Evolutionary conservation across 2,888 invertebrate genomes (phyloP).

Genomic region (Rhingia rostrata): DNA sequence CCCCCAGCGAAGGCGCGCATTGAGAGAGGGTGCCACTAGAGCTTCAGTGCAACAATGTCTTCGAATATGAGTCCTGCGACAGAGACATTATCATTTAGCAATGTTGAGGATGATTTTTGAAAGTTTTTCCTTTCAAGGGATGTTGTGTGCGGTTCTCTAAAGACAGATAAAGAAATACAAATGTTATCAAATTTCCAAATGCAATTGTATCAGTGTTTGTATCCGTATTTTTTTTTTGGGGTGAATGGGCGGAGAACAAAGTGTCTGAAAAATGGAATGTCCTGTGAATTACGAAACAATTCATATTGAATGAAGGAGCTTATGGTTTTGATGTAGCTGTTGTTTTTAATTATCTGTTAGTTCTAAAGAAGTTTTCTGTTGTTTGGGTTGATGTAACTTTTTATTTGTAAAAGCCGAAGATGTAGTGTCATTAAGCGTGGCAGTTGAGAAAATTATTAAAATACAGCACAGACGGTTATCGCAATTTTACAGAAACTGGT

Average conservation of each 20-base stretch:
- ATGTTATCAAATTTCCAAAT: slow-evolving; percentile 50
- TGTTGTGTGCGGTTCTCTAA: slow-evolving; percentile 16
- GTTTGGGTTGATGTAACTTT: too few relatives aligned
- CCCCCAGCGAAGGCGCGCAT: not conserved
- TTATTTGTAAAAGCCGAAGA: too few relatives aligned
- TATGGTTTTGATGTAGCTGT: too few relatives aligned
- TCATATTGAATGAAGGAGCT: too few relatives aligned
- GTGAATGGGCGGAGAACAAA: too few relatives aligned
- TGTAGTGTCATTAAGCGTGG: too few relatives aligned
- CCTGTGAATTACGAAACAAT: not conserved
- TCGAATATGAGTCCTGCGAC: too few relatives aligned
- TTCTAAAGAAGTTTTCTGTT: not conserved
- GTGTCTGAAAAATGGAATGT: not conserved
- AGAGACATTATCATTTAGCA: slow-evolving; percentile 44
- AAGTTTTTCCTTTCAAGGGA: slow-evolving; percentile 33
- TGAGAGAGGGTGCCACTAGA: not conserved
- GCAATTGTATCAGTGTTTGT: slow-evolving; percentile 36
- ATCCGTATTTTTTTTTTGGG: too few relatives aligned
- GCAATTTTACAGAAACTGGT: too few relatives aligned
- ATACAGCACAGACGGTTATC: too few relatives aligned
- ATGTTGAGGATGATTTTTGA: slow-evolving; percentile 1
- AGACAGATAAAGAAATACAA: slow-evolving; percentile 55
- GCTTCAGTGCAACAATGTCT: slow-evolving; percentile 42
- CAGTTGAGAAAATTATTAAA: too few relatives aligned
- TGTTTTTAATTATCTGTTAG: too few relatives aligned